Percentiles rank a stretch among this genome's conserved stretches.
phyloP scores from a whole-genome alignment of 2,888 invertebrate genomes.

The Eumerus sabulonum region DNA sequence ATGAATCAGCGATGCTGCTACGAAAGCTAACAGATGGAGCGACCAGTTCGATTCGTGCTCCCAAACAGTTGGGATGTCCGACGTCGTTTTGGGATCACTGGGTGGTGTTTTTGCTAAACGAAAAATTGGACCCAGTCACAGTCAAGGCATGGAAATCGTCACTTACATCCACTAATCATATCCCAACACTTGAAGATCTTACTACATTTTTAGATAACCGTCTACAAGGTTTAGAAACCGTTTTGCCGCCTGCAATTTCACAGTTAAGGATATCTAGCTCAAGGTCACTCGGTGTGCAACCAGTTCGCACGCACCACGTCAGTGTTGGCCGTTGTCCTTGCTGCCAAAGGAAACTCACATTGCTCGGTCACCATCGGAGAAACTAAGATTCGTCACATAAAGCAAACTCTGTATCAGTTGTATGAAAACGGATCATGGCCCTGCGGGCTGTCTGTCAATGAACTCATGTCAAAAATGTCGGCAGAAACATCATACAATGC shows the following conservation, averaged over 20 bases:
- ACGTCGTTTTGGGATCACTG: slow-evolving; percentile 24
- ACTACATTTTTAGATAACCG: too few species aligned
- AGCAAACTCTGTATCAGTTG: slow-evolving; percentile 20
- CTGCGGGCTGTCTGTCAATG: slow-evolving; percentile 24
- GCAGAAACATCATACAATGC: too few species aligned
- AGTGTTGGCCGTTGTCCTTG: slow-evolving; percentile 1
- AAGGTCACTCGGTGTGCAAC: neutral
- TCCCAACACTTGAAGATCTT: slow-evolving; percentile 22
- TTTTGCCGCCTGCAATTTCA: neutral
- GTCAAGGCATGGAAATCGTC: too few species aligned
- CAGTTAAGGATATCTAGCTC: neutral
- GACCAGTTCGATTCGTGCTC: too few species aligned
- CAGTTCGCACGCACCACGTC: neutral
- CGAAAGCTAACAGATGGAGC: neutral
- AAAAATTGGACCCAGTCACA: slow-evolving; percentile 13
- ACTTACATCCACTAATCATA: slow-evolving; percentile 15
- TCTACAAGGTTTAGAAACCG: slow-evolving; percentile 34
- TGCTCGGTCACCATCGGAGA: slow-evolving; percentile 22
- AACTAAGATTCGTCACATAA: slow-evolving; percentile 13
- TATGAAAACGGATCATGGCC: slow-evolving; percentile 33
- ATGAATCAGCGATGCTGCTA: slow-evolving; percentile 9
- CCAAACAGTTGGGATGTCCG: neutral
- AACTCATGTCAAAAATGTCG: slow-evolving; percentile 22
- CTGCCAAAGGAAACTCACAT: neutral
- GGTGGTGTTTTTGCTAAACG: slow-evolving; percentile 18